Evolutionary conservation across 2,888 invertebrate species (phyloP).

Genomic region (Ephialtes manifestator): DNA sequence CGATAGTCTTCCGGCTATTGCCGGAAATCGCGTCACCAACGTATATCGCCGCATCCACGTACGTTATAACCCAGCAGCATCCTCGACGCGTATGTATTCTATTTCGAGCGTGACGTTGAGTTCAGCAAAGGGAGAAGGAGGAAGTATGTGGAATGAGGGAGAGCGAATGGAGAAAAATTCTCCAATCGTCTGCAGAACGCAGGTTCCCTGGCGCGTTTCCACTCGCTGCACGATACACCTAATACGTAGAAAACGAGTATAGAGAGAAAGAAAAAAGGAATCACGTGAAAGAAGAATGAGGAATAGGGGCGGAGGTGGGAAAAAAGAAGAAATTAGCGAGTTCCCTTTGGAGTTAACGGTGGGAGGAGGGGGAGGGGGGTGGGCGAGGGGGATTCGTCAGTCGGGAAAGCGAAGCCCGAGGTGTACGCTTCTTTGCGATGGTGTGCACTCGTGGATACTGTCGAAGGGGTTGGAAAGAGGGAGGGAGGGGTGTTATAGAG

Average conservation of each 20-base stretch:
- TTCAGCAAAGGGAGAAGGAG: conserved; percentile 40
- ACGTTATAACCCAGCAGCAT: conserved; percentile 14
- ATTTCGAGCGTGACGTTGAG: conserved; percentile 49
- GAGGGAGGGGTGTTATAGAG: conserved; percentile 18
- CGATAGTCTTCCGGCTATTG: conserved; percentile 57
- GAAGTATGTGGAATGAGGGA: conserved; percentile 14
- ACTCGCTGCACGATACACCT: conserved; percentile 56
- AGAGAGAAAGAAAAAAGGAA: conserved; percentile 43
- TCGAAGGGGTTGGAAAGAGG: conserved; percentile 33
- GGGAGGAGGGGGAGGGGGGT: conserved; percentile 1
- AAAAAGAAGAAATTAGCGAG: conserved; percentile 67
- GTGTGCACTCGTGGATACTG: conserved; percentile 60
- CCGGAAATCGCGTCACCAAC: conserved; percentile 62
- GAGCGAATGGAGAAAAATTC: conserved; percentile 30
- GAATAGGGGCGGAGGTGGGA: conserved; percentile 38
- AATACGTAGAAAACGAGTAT: conserved; percentile 31
- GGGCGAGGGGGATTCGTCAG: conserved; percentile 58
- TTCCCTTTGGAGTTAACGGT: conserved; percentile 52
- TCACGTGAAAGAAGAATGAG: conserved; percentile 62
- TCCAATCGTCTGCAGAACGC: conserved; percentile 46
- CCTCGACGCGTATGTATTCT: conserved; percentile 38
- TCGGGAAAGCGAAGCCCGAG: conserved; percentile 46
- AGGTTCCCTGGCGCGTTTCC: conserved; percentile 44
- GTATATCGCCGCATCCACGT: neutral
- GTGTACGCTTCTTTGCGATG: conserved; percentile 43